phyloP scores from a whole-genome alignment of 1,140 invertebrate species.

The Luehdorfia chinensis region DNA sequence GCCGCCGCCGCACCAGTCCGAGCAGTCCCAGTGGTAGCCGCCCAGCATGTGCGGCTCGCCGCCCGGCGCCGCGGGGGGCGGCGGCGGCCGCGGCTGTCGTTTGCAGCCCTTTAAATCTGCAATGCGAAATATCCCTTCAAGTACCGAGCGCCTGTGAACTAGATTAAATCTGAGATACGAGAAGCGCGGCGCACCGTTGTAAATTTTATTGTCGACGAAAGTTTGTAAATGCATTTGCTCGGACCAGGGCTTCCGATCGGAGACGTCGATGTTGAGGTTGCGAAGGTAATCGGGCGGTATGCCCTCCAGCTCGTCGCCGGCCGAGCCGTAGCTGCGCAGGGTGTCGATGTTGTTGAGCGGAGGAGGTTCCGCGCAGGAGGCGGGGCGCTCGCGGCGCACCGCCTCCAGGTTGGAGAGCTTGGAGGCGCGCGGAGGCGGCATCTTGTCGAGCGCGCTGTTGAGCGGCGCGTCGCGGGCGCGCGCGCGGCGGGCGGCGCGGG shows the following conservation, averaged over 20 bases:
- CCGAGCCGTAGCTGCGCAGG: slow-evolving; percentile 93
- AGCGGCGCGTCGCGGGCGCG: slow-evolving; percentile 29
- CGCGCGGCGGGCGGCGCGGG: slow-evolving; percentile 27
- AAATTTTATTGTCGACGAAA: slow-evolving; percentile 89
- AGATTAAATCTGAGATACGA: too few relatives aligned
- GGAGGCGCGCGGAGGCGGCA: slow-evolving; percentile 76
- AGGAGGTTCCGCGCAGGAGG: slow-evolving; percentile 84
- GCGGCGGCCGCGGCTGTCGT: slow-evolving; percentile 30
- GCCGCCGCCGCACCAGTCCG: slow-evolving; percentile 92
- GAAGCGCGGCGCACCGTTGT: slow-evolving; percentile 84
- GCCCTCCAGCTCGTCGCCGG: slow-evolving; percentile 94
- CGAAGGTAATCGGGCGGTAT: slow-evolving; percentile 91
- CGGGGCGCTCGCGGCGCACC: slow-evolving; percentile 84
- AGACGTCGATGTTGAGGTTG: slow-evolving; percentile 84
- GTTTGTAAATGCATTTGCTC: slow-evolving; percentile 88
- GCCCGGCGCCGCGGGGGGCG: slow-evolving; percentile 32
- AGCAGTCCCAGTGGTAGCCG: slow-evolving; percentile 96
- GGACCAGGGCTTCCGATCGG: slow-evolving; percentile 86
- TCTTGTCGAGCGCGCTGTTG: slow-evolving; percentile 48
- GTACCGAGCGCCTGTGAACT: too few relatives aligned
- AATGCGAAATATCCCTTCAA: too few relatives aligned
- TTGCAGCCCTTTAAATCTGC: slow-evolving; percentile 58
- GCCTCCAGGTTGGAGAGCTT: slow-evolving; percentile 94
- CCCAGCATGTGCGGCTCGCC: slow-evolving; percentile 52
- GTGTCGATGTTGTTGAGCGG: slow-evolving; percentile 95